Evolutionary conservation across 2,113 vertebrate genomes (phyloP).

Genomic region (Nesoenas mayeri): DNA sequence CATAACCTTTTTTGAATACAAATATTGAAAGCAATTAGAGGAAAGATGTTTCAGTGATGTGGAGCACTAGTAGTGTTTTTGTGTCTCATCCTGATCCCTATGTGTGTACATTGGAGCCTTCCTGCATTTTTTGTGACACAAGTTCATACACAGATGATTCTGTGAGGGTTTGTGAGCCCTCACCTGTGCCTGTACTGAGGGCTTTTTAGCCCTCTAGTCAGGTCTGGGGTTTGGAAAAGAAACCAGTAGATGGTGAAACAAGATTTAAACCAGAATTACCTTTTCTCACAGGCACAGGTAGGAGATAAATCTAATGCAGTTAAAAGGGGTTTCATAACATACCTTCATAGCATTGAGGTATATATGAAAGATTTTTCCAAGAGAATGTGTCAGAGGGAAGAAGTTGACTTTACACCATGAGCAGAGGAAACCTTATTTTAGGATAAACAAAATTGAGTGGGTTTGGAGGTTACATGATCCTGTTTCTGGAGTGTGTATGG

Average conservation of each 20-base stretch:
- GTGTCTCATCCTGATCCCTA: background rate
- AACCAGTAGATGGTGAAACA: background rate
- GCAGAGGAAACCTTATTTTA: background rate
- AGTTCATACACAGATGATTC: background rate
- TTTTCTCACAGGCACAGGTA: background rate
- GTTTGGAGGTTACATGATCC: rapidly evolving
- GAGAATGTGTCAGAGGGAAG: background rate
- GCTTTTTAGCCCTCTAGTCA: background rate
- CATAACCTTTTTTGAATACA: background rate
- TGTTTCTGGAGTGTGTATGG: background rate
- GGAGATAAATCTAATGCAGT: background rate
- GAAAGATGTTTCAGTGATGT: background rate
- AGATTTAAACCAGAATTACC: background rate
- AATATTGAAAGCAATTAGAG: background rate
- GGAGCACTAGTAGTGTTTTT: background rate
- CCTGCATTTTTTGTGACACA: background rate
- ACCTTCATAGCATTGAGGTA: background rate
- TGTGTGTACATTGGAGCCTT: background rate
- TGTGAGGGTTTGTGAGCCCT: background rate
- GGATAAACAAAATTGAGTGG: background rate
- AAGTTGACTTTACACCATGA: background rate
- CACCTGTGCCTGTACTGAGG: background rate
- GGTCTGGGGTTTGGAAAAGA: background rate
- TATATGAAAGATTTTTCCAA: background rate
- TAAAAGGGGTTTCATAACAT: background rate